Evolutionary conservation across 2,888 invertebrate species (phyloP).

Genomic region (Aromia moschata): DNA sequence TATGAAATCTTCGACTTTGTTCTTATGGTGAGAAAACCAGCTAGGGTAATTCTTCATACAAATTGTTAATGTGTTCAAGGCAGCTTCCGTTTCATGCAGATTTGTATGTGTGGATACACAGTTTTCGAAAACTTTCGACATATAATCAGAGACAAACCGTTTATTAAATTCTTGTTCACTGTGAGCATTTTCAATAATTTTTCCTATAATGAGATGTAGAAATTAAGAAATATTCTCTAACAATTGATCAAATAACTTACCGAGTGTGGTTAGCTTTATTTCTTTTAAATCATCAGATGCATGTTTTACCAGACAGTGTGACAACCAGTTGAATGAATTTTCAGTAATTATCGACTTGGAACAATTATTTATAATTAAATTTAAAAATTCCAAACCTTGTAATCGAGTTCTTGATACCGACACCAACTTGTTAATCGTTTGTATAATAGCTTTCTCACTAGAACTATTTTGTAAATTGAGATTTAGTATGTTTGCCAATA

Average conservation of each 20-base stretch:
- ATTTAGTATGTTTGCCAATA: slow-evolving; percentile 34
- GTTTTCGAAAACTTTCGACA: slow-evolving; percentile 43
- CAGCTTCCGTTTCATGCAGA: slow-evolving; percentile 34
- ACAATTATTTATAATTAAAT: slow-evolving; percentile 35
- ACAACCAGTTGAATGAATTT: slow-evolving; percentile 42
- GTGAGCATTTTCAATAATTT: slow-evolving; percentile 38
- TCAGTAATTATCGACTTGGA: slow-evolving; percentile 32
- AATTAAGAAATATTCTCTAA: background rate
- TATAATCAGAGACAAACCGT: slow-evolving; percentile 43
- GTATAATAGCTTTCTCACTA: slow-evolving; percentile 37
- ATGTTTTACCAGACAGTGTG: slow-evolving; percentile 40
- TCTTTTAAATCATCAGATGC: slow-evolving; percentile 41
- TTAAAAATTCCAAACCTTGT: slow-evolving; percentile 44
- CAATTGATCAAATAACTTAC: slow-evolving; percentile 4
- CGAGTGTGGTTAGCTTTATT: slow-evolving; percentile 34
- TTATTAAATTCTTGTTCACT: slow-evolving; percentile 44
- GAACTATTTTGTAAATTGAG: slow-evolving; percentile 37
- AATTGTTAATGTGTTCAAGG: slow-evolving; percentile 36
- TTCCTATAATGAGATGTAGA: slow-evolving; percentile 18
- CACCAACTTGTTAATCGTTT: slow-evolving; percentile 40
- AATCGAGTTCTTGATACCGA: slow-evolving; percentile 37
- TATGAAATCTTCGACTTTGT: slow-evolving; percentile 41
- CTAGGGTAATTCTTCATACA: slow-evolving; percentile 43
- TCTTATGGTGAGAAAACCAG: slow-evolving; percentile 42
- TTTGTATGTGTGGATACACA: slow-evolving; percentile 38